Conservation (phyloP, 2,797 vertebrate genomes). For the Myotis vivesi region DNA sequence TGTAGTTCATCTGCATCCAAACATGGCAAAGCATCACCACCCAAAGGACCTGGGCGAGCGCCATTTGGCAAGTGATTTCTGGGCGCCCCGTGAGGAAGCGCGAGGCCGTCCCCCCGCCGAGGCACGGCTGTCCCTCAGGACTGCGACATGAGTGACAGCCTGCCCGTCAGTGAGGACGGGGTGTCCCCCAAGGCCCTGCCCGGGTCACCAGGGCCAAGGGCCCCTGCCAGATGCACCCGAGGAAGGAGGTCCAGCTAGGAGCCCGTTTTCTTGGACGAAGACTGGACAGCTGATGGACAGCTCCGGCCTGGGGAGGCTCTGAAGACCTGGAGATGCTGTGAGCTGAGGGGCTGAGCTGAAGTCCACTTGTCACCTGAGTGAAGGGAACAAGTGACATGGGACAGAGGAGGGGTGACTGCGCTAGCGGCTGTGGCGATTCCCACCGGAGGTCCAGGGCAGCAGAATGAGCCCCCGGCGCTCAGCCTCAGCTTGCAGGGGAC, state of each 20-base stretch:
- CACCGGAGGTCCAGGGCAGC: neutral
- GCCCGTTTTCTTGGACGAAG: neutral
- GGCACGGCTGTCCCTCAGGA: neutral
- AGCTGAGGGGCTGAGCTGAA: neutral
- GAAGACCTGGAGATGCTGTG: neutral
- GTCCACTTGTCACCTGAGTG: neutral
- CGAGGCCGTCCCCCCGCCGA: neutral
- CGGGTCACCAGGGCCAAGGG: neutral
- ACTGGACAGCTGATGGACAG: neutral
- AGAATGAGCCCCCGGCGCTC: neutral
- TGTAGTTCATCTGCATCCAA: neutral
- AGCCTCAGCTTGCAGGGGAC: neutral
- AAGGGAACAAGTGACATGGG: neutral
- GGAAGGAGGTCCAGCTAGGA: neutral
- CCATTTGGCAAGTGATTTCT: neutral
- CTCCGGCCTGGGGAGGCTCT: neutral
- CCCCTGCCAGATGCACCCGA: accelerated
- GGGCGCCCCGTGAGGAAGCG: neutral
- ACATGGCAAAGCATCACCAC: neutral
- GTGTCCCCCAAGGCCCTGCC: neutral
- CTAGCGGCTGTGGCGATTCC: neutral
- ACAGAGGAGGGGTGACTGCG: accelerated
- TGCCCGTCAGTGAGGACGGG: neutral
- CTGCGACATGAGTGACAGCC: neutral
- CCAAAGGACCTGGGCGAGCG: neutral